Base-by-base conservation (phyloP, 2,113 vertebrate genomes). In the Passer montanus region DNA sequence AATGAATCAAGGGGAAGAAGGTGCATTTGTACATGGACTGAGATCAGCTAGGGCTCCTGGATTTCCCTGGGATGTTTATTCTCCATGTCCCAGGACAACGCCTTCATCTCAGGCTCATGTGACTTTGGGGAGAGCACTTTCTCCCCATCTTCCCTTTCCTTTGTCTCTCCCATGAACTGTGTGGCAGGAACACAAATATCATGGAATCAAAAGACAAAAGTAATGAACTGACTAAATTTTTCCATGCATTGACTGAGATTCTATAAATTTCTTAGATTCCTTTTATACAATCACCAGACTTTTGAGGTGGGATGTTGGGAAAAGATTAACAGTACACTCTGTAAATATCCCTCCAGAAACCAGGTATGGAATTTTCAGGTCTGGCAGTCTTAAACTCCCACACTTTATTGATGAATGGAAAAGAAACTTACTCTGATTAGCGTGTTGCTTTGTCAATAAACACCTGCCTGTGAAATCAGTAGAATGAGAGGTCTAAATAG, bases 241-340 rank as follows among this genome's bases (percentile, higher is more conserved):
- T 70, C 14, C 4, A 62, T 6, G 31, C 3, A 12, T 66, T 74
- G 53, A 46, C 43, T 59, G 15, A 21, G 22, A 49, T 49, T 41
- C 28, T 28, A 4, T 41, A 67, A 2, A 50, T 79, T 90, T 86
- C 16, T 69, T 23, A 30, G 31, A 39, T 43, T 77, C 23, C 27
- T 87, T 80, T 60, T 46, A 15, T 12, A 53, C 7, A 76, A 67
- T n/a, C 31, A 70, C 13, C 27, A 24, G 31, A 60, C 24, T 69
- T 41, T 13, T 15, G 26, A 13, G 15, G 7, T 5, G 7, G 4
- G 7, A 21, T 49, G 13, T 2, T 2, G 1, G 19, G 9, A 43
- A 41, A 47, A 67, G 16, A 66, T 4, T 35, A 88, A 60, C 15
- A 60, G 39, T 27, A 17, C 10, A n/a, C 10, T 60, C 50, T 37